These are phyloP conservation scores for Stratiolaelaps scimitus DNA, from an alignment of 1,140 invertebrate species.

Conservation along the genomic window DNA sequence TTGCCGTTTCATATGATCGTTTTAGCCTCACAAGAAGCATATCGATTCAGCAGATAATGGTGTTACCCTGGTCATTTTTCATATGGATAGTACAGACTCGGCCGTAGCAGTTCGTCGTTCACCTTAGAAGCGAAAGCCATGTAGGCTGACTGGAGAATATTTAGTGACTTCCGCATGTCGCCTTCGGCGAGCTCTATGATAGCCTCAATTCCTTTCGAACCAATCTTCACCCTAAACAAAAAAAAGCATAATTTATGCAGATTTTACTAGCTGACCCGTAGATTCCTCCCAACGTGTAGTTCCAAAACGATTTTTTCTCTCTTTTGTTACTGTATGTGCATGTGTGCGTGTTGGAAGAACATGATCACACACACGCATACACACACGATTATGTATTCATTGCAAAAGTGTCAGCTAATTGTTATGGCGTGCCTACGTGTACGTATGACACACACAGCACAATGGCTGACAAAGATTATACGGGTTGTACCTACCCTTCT, in stretches of 20 bases:
- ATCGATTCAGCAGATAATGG: no score
- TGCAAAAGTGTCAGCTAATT: no score
- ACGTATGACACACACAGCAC: slow-evolving; percentile 31
- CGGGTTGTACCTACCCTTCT: slow-evolving; percentile 57
- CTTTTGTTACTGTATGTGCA: slow-evolving; percentile 4
- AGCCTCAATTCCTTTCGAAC: slow-evolving; percentile 78
- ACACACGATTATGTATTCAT: no score
- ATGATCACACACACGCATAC: slow-evolving; percentile 25
- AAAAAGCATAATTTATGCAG: slow-evolving; percentile 33
- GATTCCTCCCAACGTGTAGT: neutral
- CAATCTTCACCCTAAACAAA: slow-evolving; percentile 59
- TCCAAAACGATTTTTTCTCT: no score
- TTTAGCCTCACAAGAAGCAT: no score
- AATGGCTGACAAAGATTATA: slow-evolving; percentile 27
- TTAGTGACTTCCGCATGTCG: slow-evolving; percentile 96
- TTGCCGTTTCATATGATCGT: no score
- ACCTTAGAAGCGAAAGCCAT: slow-evolving; percentile 9
- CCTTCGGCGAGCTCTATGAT: slow-evolving; percentile 75
- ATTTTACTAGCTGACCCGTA: slow-evolving; percentile 20
- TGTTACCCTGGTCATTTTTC: no score
- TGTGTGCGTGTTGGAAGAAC: no score
- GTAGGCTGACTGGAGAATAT: slow-evolving; percentile 56
- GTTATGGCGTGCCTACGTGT: slow-evolving; percentile 14
- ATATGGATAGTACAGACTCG: no score
- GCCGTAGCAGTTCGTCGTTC: no score